These are phyloP conservation scores for Thinocorus orbignyianus DNA, from an alignment of 2,113 vertebrate genomes.

Conservation along the genomic window DNA sequence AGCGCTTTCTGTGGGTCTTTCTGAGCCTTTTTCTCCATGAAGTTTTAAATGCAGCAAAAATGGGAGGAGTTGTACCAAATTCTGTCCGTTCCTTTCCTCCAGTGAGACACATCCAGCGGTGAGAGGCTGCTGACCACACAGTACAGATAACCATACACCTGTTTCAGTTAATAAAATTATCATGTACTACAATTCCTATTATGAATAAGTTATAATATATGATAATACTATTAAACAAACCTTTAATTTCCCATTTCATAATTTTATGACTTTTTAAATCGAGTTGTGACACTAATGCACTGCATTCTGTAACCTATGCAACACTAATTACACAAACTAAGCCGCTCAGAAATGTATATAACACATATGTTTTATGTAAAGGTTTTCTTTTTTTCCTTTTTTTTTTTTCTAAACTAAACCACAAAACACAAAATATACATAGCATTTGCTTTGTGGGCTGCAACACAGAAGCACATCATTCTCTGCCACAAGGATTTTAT, in stretches of 20 bases:
- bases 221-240: too few species aligned
- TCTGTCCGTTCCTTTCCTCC: not conserved
- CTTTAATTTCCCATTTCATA: not conserved
- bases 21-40: not conserved
- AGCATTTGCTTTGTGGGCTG: not conserved
- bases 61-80: not conserved
- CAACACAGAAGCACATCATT: not conserved
- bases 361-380: not conserved
- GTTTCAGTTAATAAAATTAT: not conserved
- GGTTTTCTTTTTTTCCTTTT: not conserved
- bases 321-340: not conserved
- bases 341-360: not conserved
- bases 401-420: not conserved
- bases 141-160: not conserved
- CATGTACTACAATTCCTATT: not conserved
- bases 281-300: not conserved
- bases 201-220: too few species aligned
- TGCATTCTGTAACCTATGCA: not conserved
- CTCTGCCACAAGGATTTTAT: not conserved
- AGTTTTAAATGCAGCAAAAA: not conserved
- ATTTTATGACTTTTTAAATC: not conserved
- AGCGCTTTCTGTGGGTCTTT: not conserved
- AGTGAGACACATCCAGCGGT: not conserved
- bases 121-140: not conserved
- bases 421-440: not conserved